Evolutionary conservation across 2,888 invertebrate genomes (phyloP).

Genomic region (Dermolepida albohirtum): DNA sequence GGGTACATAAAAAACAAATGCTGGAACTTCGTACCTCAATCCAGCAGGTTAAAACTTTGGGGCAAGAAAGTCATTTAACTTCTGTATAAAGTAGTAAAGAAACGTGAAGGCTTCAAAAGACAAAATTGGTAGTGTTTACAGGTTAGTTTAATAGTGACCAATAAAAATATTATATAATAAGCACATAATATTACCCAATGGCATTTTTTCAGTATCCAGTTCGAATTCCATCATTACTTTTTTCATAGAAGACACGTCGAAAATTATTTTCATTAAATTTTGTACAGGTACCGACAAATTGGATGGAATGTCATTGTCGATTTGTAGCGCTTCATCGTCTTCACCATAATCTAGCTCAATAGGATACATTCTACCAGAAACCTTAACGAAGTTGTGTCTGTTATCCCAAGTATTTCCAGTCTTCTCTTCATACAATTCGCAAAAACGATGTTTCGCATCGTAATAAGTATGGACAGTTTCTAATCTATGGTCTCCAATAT

Average conservation of each 20-base stretch:
- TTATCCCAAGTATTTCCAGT: conserved; percentile 84
- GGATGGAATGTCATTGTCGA: conserved; percentile 67
- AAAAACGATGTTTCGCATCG: conserved; percentile 75
- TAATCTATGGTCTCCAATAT: conserved; percentile 81
- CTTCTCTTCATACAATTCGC: conserved; percentile 73
- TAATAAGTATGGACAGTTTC: conserved; percentile 66
- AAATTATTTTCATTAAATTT: conserved; percentile 85
- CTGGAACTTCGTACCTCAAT: too few species aligned
- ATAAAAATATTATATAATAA: not conserved
- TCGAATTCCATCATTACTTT: conserved; percentile 94
- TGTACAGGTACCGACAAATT: conserved; percentile 83
- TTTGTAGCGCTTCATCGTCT: conserved; percentile 65
- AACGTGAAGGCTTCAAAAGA: too few species aligned
- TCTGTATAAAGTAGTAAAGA: too few species aligned
- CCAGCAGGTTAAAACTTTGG: too few species aligned
- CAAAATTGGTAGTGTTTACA: too few species aligned
- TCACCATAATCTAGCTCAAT: conserved; percentile 88
- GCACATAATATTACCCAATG: conserved; percentile 70
- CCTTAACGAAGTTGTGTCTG: conserved; percentile 74
- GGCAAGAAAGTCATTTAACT: too few species aligned
- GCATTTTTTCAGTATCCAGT: conserved; percentile 98
- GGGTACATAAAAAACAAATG: too few species aligned
- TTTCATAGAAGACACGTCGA: conserved; percentile 93
- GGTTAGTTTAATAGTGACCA: too few species aligned
- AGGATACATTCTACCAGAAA: conserved; percentile 83